Percentiles rank a stretch among this genome's conserved stretches.
Conservation (phyloP, 2,113 vertebrate species). For the Corythornis madagascariensis region DNA sequence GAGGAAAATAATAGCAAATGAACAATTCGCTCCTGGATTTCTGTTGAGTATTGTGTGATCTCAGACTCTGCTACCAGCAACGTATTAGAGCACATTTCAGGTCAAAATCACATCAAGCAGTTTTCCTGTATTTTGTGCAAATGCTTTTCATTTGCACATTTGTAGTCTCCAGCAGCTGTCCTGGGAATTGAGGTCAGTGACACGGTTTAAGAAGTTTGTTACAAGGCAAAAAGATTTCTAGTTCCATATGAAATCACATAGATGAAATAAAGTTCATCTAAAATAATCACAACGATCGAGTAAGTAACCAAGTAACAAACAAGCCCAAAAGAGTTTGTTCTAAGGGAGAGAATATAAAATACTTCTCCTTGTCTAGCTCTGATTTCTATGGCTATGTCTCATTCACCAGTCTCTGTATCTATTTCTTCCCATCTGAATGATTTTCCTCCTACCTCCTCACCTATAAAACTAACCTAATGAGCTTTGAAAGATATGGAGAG, state of each 20-base stretch:
- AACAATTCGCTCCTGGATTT: neutral
- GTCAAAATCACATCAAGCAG: neutral
- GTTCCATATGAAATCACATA: neutral
- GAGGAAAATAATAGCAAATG: neutral
- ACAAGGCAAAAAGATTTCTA: slow-evolving; percentile 1
- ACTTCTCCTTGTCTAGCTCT: neutral
- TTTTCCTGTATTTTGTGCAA: neutral
- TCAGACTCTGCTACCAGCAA: neutral
- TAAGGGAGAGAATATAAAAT: neutral
- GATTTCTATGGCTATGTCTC: neutral
- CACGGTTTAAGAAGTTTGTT: neutral
- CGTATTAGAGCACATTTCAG: neutral
- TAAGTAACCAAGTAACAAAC: neutral
- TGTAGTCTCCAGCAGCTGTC: neutral
- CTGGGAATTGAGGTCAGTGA: slow-evolving; percentile 10
- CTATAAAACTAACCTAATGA: neutral
- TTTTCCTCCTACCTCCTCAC: neutral
- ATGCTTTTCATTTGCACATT: slow-evolving; percentile 4
- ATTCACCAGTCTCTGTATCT: neutral
- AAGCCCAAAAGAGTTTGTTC: neutral
- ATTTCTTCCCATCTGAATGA: neutral
- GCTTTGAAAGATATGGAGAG: neutral
- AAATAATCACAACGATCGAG: neutral
- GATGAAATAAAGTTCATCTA: neutral
- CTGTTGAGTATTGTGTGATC: neutral